These are phyloP conservation scores for Neosilurus hyrtlii DNA, from an alignment of 2,797 vertebrate genomes.

Conservation along the genomic window DNA sequence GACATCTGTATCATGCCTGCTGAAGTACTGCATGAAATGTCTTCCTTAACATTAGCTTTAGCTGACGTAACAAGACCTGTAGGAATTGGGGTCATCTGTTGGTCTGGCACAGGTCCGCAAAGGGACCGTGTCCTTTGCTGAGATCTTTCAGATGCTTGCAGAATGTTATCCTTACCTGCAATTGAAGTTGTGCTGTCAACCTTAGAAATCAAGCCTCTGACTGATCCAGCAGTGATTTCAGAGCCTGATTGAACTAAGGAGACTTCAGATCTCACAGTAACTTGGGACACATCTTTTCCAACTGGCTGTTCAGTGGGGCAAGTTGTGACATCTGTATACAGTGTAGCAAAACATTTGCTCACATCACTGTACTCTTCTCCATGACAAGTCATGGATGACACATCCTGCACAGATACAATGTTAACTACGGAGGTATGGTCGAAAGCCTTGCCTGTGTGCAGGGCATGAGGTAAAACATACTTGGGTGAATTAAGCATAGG, in stretches of 20 bases:
- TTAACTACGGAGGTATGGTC: background rate
- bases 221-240: constrained; percentile 32
- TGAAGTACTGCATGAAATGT: constrained; percentile 1
- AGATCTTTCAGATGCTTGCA: constrained; percentile 22
- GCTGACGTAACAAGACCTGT: constrained; percentile 35
- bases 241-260: constrained; percentile 9
- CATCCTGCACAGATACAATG: constrained; percentile 9
- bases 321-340: background rate
- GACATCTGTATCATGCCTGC: constrained; percentile 1
- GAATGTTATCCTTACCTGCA: constrained; percentile 29
- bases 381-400: constrained; percentile 24
- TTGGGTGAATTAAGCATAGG: constrained; percentile 2
- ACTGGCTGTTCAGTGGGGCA: constrained; percentile 15
- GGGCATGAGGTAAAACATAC: constrained; percentile 6
- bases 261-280: constrained; percentile 6
- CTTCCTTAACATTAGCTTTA: constrained; percentile 37
- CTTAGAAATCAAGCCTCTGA: constrained; percentile 54
- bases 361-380: constrained; percentile 7
- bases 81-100: constrained; percentile 18
- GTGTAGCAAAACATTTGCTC: background rate
- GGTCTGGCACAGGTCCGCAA: constrained; percentile 33
- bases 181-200: constrained; percentile 57
- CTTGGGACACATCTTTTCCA: constrained; percentile 23
- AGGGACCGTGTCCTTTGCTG: constrained; percentile 11
- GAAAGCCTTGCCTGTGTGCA: background rate